A percentile compares a stretch with the other conserved stretches of the same genome.
Evolutionary conservation across 2,888 invertebrate species (phyloP).

Genomic region (Protula sp.): DNA sequence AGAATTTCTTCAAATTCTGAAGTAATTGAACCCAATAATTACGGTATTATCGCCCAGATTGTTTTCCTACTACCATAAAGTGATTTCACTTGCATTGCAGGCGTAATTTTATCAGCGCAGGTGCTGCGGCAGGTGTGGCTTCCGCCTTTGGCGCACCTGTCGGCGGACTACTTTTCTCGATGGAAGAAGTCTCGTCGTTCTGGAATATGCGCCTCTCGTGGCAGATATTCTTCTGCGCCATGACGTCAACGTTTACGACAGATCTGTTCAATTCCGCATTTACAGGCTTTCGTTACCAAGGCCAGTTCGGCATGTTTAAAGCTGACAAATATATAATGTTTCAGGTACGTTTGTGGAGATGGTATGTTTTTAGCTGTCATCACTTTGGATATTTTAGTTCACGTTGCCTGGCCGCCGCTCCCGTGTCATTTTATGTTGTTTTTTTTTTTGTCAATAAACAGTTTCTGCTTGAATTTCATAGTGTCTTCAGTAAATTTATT

Average conservation of each 20-base stretch:
- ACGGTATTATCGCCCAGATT: no score
- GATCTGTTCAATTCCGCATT: constrained; percentile 25
- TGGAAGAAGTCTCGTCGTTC: constrained; percentile 46
- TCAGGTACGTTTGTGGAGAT: constrained; percentile 15
- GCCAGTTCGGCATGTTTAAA: constrained; percentile 22
- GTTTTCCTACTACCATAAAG: no score
- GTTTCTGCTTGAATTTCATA: no score
- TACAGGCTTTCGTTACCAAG: constrained; percentile 16
- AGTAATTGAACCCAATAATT: no score
- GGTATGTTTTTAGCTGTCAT: background rate
- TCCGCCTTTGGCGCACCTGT: constrained; percentile 45
- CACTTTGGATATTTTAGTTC: background rate
- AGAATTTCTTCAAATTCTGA: no score
- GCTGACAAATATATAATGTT: constrained; percentile 23
- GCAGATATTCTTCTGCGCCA: constrained; percentile 47
- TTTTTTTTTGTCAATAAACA: no score
- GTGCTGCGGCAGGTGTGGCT: constrained; percentile 42
- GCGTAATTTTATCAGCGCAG: constrained; percentile 27
- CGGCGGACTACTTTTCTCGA: constrained; percentile 41
- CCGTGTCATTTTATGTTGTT: background rate
- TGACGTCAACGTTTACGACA: constrained; percentile 29
- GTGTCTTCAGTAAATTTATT: no score
- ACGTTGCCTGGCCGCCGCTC: background rate
- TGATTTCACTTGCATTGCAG: constrained; percentile 12
- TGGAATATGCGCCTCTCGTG: constrained; percentile 41